A percentile compares a stretch with the other conserved stretches of the same genome.
phyloP scores from a whole-genome alignment of 2,113 vertebrate genomes.

The Oryzias melastigma region DNA sequence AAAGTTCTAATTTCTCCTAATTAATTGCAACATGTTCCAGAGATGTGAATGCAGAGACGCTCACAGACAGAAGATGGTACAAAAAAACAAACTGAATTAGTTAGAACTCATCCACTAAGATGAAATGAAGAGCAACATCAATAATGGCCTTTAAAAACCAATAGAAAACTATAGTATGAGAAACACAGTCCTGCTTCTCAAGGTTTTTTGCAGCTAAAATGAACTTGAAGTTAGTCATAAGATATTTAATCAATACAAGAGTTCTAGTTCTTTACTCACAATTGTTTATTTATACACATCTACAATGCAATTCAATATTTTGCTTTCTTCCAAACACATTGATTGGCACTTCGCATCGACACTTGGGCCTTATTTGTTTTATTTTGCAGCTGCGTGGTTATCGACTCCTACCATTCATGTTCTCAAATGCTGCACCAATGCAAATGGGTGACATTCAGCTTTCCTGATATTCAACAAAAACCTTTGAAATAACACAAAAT shows the following conservation, averaged over 20 bases:
- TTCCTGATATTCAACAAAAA: too few relatives aligned
- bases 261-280: background rate
- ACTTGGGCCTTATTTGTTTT: slow-evolving; percentile 29
- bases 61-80: background rate
- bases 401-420: slow-evolving; percentile 29
- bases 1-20: background rate
- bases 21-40: background rate
- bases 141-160: background rate
- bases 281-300: background rate
- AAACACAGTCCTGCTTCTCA: background rate
- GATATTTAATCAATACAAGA: background rate
- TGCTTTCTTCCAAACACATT: slow-evolving; percentile 9
- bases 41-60: background rate
- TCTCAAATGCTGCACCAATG: slow-evolving; percentile 10
- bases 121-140: background rate
- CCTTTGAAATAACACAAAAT: slow-evolving; percentile 7
- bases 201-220: background rate
- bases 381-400: slow-evolving; percentile 5
- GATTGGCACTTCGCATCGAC: slow-evolving; percentile 36
- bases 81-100: background rate
- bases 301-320: background rate
- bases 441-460: background rate
- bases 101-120: background rate
- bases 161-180: background rate
- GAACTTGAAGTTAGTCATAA: background rate